Conservation (phyloP, 1,140 invertebrate genomes). For the Micrasema longulum region DNA sequence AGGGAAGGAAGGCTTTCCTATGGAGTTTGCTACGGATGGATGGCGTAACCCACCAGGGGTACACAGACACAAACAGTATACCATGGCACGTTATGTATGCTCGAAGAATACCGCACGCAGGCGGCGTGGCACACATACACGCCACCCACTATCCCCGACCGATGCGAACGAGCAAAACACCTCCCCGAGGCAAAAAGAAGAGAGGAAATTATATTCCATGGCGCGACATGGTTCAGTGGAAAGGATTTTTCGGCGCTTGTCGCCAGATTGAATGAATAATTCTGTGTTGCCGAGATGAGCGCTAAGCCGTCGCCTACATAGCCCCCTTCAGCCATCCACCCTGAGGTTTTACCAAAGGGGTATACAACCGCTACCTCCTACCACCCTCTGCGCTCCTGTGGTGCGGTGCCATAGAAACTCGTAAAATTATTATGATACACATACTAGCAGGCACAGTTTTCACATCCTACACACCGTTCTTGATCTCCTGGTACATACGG, state of each 20-base stretch:
- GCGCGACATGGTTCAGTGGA: neutral
- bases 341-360: slow-evolving; percentile 29
- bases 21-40: neutral
- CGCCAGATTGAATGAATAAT: neutral
- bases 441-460: slow-evolving; percentile 16
- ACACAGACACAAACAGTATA: slow-evolving; percentile 18
- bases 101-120: slow-evolving; percentile 40
- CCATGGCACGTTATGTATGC: slow-evolving; percentile 2
- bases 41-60: slow-evolving; percentile 19
- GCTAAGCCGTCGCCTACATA: slow-evolving; percentile 15
- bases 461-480: slow-evolving; percentile 5
- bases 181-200: too few species aligned
- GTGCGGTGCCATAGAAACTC: slow-evolving; percentile 44
- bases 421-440: slow-evolving; percentile 46
- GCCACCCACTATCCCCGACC: slow-evolving; percentile 4
- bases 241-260: neutral
- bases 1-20: neutral
- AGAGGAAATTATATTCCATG: neutral
- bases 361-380: slow-evolving; percentile 29
- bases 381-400: slow-evolving; percentile 35
- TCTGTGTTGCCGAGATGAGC: neutral
- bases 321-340: slow-evolving; percentile 13
- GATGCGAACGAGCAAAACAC: neutral
- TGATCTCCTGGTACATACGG: slow-evolving; percentile 11
- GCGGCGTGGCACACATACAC: slow-evolving; percentile 40